A percentile compares a stretch with the other conserved stretches of the same genome.
Evolutionary conservation across 2,888 invertebrate genomes (phyloP).

Genomic region (Polylopha cassiicola): DNA sequence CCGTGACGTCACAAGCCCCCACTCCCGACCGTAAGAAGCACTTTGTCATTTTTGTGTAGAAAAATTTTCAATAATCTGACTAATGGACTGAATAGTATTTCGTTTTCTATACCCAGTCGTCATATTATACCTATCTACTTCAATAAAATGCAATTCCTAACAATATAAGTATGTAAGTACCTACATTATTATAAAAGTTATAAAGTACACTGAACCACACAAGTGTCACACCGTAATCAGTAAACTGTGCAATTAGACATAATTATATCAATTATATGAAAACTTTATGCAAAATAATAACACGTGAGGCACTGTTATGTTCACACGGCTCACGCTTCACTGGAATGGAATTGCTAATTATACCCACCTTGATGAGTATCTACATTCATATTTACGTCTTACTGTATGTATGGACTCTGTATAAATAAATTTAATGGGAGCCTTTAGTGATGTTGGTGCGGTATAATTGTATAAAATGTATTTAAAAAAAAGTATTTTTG

Average conservation of each 20-base stretch:
- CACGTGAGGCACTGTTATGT: conserved; percentile 17
- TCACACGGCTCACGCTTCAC: conserved; percentile 21
- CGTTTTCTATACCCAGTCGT: too few species aligned
- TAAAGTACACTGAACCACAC: conserved; percentile 7
- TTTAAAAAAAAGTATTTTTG: conserved; percentile 21
- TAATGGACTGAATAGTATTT: too few species aligned
- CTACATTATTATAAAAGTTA: conserved; percentile 4
- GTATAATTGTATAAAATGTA: conserved; percentile 19
- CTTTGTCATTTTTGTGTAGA: too few species aligned
- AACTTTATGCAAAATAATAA: conserved; percentile 8
- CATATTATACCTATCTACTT: too few species aligned
- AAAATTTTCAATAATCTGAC: too few species aligned
- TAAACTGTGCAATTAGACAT: conserved; percentile 18
- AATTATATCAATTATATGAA: conserved; percentile 8
- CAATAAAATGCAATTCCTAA: too few species aligned
- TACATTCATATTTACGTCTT: conserved; percentile 26
- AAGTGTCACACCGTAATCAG: conserved; percentile 10
- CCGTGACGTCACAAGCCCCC: too few species aligned
- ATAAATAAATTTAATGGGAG: conserved; percentile 12
- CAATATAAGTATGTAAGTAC: too few species aligned
- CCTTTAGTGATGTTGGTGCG: conserved; percentile 12
- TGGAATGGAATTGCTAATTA: conserved; percentile 52
- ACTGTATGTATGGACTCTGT: conserved; percentile 11
- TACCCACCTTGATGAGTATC: conserved; percentile 45
- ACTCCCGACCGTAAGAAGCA: too few species aligned